phyloP scores from a whole-genome alignment of 2,113 vertebrate species.

The Nesoenas mayeri region DNA sequence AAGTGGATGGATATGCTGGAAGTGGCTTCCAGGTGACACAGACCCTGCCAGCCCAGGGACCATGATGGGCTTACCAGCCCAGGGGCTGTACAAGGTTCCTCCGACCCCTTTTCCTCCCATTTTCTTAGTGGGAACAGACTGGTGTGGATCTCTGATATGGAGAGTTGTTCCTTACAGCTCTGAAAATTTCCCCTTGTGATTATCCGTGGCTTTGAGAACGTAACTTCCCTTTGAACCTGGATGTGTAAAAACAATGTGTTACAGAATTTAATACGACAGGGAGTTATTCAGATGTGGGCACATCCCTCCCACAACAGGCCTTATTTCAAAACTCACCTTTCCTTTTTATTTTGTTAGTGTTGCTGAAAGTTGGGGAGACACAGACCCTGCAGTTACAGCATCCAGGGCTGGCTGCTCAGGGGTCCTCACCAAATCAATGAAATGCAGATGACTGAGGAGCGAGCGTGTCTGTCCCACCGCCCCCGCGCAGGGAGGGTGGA shows the following conservation, averaged over 20 bases:
- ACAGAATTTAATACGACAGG: neutral
- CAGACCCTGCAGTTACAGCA: rapidly evolving
- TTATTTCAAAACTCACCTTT: neutral
- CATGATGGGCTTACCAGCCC: neutral
- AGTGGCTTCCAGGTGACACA: neutral
- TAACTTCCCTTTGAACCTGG: neutral
- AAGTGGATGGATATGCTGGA: neutral
- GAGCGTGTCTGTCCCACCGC: neutral
- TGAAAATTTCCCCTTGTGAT: neutral
- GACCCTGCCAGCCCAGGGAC: rapidly evolving
- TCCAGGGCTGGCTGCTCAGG: neutral
- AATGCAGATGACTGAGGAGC: rapidly evolving
- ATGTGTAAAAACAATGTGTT: neutral
- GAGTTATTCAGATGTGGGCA: neutral
- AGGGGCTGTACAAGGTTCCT: no score
- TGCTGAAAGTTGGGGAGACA: neutral
- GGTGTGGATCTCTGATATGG: rapidly evolving
- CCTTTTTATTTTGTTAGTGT: neutral
- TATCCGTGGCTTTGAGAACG: rapidly evolving
- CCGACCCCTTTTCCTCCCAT: neutral
- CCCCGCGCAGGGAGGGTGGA: rapidly evolving
- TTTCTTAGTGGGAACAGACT: no score
- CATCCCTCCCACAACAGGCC: neutral
- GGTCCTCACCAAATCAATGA: rapidly evolving
- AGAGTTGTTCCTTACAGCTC: neutral